Base-by-base conservation (phyloP, 1,140 invertebrate species). In the Orchestia grillus region DNA sequence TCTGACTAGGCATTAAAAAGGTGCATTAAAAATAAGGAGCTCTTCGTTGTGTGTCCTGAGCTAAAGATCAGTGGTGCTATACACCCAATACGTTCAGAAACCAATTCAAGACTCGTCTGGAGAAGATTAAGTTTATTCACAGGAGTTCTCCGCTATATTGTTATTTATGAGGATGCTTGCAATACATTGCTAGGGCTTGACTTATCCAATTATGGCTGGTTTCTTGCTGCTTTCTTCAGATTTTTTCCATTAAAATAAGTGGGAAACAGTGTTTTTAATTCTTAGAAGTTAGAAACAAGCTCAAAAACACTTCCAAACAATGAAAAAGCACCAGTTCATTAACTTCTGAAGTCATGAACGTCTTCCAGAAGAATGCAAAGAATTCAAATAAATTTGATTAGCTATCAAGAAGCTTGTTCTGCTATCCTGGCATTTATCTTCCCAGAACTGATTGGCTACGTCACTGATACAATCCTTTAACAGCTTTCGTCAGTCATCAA, bases 61-160 rank as follows among this genome's bases (percentile, higher is more conserved):
- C 44, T 94, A 44, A 47, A 94, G 92, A 94, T 94, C 92, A 94
- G 43, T 94, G 92, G 92, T 94, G 92, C 92, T 94, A 47, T 94
- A 94, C 92, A 94, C 92, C 92, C 92, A 94, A 94, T 94, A 94
- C 44, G 92, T 94, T 94, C 92, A 94, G 92, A 47, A 94, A 94
- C 92, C 92, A 94, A 94, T 94, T 94, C 92, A 94, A 94, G 92
- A 94, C 92, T 94, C 92, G 92, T 94, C 92, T 94, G 11, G 15
- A 47, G 92, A 94, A 94, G 92, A 94, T 94, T 94, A 94, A 94
- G 43, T 94, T 94, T 94, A 94, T 94, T 94, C 92, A 94, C 92
- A 94, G 40, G 92, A 94, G 92, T 94, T 94, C 41, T 94, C 44
- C 92, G 92, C 92, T 94, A 44, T 94, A 94, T 94, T 94, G 92